A percentile compares a stretch with the other conserved stretches of the same genome.
These are phyloP conservation scores for Papilio gigon DNA, from an alignment of 2,888 invertebrate species.

Conservation along the genomic window DNA sequence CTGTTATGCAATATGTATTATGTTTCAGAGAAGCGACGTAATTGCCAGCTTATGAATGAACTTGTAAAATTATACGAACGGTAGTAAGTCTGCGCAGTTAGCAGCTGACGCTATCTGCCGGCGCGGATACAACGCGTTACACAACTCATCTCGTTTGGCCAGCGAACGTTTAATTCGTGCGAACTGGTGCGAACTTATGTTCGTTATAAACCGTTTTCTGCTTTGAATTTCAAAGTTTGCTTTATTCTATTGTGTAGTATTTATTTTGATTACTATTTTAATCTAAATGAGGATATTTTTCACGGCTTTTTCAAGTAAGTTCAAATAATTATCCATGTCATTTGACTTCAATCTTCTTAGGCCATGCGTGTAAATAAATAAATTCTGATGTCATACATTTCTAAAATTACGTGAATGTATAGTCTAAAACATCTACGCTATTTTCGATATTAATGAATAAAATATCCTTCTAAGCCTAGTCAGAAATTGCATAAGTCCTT, in stretches of 20 bases:
- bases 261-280: background rate
- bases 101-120: slow-evolving; percentile 18
- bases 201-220: background rate
- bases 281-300: background rate
- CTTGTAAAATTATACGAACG: slow-evolving; percentile 23
- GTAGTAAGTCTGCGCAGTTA: slow-evolving; percentile 18
- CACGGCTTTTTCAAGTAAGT: background rate
- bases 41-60: slow-evolving; percentile 33
- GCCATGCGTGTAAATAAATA: too few relatives aligned
- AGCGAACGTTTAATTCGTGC: background rate
- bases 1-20: background rate
- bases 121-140: slow-evolving; percentile 17
- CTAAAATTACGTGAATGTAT: too few relatives aligned
- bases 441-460: background rate
- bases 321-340: too few relatives aligned
- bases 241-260: background rate
- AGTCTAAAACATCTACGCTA: too few relatives aligned
- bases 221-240: background rate
- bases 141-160: slow-evolving; percentile 22
- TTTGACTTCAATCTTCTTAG: too few relatives aligned
- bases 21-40: slow-evolving; percentile 15
- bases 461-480: background rate
- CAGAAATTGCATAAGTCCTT: too few relatives aligned
- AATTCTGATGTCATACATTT: too few relatives aligned
- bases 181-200: slow-evolving; percentile 27